Evolutionary conservation across 2,888 invertebrate species (phyloP).

Genomic region (Beris morrisii): DNA sequence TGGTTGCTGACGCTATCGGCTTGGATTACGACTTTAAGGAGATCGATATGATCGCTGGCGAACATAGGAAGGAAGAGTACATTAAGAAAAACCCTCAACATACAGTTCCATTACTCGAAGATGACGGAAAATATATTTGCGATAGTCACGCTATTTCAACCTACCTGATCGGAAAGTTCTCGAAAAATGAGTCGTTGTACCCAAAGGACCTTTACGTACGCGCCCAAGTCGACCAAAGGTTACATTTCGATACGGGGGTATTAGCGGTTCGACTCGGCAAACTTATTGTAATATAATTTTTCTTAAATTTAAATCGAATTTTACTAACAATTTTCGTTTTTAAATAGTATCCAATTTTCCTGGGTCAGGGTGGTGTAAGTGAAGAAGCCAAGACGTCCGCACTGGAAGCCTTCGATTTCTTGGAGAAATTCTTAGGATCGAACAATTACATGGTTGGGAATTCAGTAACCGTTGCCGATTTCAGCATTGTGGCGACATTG

Average conservation of each 20-base stretch:
- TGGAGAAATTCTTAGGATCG: slow-evolving; percentile 42
- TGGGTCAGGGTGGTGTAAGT: neutral
- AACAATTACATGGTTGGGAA: slow-evolving; percentile 44
- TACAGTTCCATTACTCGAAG: slow-evolving; percentile 38
- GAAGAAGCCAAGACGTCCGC: slow-evolving; percentile 40
- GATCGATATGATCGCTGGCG: slow-evolving; percentile 44
- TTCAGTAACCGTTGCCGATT: slow-evolving; percentile 46
- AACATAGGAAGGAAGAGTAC: slow-evolving; percentile 36
- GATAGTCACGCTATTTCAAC: slow-evolving; percentile 36
- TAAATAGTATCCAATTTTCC: too few species aligned
- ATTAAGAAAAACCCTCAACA: slow-evolving; percentile 39
- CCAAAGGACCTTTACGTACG: slow-evolving; percentile 34
- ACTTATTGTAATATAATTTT: slow-evolving; percentile 10
- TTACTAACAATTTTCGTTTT: neutral
- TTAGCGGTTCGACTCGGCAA: slow-evolving; percentile 12
- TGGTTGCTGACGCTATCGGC: slow-evolving; percentile 46
- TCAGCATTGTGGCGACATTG: slow-evolving; percentile 42
- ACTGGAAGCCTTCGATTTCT: slow-evolving; percentile 37
- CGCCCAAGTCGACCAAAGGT: slow-evolving; percentile 34
- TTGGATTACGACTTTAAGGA: slow-evolving; percentile 40
- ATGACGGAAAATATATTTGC: slow-evolving; percentile 33
- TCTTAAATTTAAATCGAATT: neutral
- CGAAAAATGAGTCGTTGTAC: slow-evolving; percentile 33
- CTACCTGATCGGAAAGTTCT: slow-evolving; percentile 36
- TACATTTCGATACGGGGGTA: slow-evolving; percentile 34